Percentiles rank a stretch among this genome's conserved stretches.
These are phyloP conservation scores for Drosophila mauritiana DNA, from an alignment of 1,140 invertebrate species.

Conservation along the genomic window DNA sequence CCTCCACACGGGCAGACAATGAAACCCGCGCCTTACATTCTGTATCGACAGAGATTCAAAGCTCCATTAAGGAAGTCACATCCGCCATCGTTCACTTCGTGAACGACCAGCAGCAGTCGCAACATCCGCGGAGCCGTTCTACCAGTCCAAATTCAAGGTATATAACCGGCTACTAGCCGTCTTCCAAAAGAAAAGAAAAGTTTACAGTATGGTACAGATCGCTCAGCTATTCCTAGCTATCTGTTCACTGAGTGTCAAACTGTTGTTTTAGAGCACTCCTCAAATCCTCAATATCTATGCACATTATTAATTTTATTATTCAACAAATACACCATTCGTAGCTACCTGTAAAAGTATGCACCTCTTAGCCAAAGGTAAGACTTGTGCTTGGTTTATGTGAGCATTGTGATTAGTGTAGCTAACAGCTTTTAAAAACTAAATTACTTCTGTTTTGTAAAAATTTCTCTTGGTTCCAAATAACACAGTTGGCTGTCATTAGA, in stretches of 20 bases:
- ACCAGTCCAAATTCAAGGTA: conserved; percentile 84
- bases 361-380: too few species aligned
- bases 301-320: conserved; percentile 4
- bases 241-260: not conserved
- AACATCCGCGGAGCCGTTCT: conserved; percentile 83
- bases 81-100: conserved; percentile 97
- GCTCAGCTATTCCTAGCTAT: not conserved
- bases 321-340: not conserved
- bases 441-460: too few species aligned
- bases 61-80: conserved; percentile 95
- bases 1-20: conserved; percentile 48
- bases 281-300: not conserved
- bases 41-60: conserved; percentile 92
- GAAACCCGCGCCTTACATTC: conserved; percentile 57
- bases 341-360: conserved; percentile 9
- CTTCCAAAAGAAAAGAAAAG: not conserved
- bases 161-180: conserved; percentile 18
- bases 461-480: too few species aligned
- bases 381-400: too few species aligned
- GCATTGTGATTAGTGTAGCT: too few species aligned
- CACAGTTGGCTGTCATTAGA: too few species aligned
- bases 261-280: too few species aligned
- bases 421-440: too few species aligned
- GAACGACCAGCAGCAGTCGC: conserved; percentile 86
- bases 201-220: not conserved